Base-by-base conservation (phyloP, 2,888 invertebrate genomes). In the Tetanocera ferruginea region DNA sequence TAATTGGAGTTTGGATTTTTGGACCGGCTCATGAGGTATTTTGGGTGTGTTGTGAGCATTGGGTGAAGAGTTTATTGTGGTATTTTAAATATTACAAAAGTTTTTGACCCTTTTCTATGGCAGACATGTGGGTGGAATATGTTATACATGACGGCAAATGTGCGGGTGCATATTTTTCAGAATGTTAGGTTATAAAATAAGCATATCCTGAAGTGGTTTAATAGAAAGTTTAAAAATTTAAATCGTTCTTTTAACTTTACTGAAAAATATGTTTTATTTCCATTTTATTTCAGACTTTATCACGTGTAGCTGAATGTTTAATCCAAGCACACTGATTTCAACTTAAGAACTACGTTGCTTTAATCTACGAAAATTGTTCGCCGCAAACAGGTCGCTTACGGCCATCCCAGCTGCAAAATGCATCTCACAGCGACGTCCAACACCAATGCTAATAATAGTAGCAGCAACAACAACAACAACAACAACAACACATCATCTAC, bases 381-480 rank as follows among this genome's bases (percentile, higher is more conserved):
- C 80, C 81, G 83, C 64, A 83, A 83, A 82, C 80, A 81, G 82
- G 82, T 82, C 81, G 85, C 80, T 81, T 82, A 81, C 84, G 83
- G 70, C 70, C 81, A 77, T 66, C 75, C 70, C 67, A 77, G 76
- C 60, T 77, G 55, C 77, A 87, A 86, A 83, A 87, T 87, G 87
- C 87, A 87, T 87, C 84, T 87, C 81, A 87, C 87, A 69, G 86
- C 87, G 82, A 87, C 78, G 82, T 82, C 81, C 84, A 85, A 83
- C 77, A 77, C 83, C 75, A 84, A 81, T 69, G 82, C 82, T 28
- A 79, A 81, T 80, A 81, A 70, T 76, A 83, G 83, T 75, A 84
- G 81, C 76, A 84, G 83, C 76, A 84, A 81, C 70, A 83, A 82
- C 28, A 80, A 81, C 80, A 80, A 64, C 81, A 80, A 74, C 82